Conservation (phyloP, 2,797 vertebrate species). For the Scomberomorus guttatus region DNA sequence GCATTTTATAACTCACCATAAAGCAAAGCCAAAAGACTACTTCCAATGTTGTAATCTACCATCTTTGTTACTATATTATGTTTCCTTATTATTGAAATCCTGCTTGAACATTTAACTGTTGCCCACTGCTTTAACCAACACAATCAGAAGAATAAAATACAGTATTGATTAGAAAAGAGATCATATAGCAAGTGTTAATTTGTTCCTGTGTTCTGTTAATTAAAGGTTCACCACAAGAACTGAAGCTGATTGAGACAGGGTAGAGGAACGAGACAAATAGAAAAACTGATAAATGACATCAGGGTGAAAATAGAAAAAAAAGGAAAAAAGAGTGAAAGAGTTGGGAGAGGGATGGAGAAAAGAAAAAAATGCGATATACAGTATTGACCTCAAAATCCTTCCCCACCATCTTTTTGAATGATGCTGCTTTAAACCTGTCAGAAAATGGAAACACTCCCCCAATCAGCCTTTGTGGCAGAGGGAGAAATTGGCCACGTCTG, state of each 20-base stretch:
- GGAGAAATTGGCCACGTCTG: constrained; percentile 69
- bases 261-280: constrained; percentile 23
- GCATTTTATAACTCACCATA: neutral
- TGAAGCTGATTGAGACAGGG: constrained; percentile 30
- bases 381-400: constrained; percentile 62
- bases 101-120: neutral
- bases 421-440: constrained; percentile 66
- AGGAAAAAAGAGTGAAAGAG: constrained; percentile 4
- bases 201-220: constrained; percentile 37
- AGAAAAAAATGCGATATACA: constrained; percentile 30
- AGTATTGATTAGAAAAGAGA: neutral
- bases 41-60: neutral
- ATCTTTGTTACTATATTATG: neutral
- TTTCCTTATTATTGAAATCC: neutral
- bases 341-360: constrained; percentile 2
- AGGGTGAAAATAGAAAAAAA: constrained; percentile 23
- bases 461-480: constrained; percentile 66
- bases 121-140: neutral
- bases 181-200: constrained; percentile 32
- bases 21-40: neutral
- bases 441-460: constrained; percentile 66
- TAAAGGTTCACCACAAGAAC: constrained; percentile 37
- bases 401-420: constrained; percentile 57
- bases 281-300: constrained; percentile 22
- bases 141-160: constrained; percentile 12